Evolutionary conservation across 2,888 invertebrate species (phyloP), one percentile per base, ranked within the genome.

Genomic region (Drosophila pegasa): DNA sequence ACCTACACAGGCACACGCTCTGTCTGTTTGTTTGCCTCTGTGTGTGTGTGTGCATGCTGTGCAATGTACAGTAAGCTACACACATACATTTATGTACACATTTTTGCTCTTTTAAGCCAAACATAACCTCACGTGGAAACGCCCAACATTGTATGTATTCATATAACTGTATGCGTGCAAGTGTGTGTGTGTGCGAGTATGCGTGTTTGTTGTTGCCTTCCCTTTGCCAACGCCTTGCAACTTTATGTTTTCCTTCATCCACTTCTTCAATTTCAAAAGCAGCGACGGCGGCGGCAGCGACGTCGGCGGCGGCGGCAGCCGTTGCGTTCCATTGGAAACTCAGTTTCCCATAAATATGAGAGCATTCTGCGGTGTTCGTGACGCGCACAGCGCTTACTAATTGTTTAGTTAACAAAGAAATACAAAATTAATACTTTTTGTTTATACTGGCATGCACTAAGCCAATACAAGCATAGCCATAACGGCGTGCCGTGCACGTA

Each of bases 81-180:
- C 35, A 35, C 9, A 45, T 31, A 45, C 58, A 62, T 59, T 66
- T 59, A 61, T 63, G 58, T 70, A 62, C 40, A 50, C 51, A 57
- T 65, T 69, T 65, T 68, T 56, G 54, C 55, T 57, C 43, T 69
- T 83, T 69, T 83, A 48, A 59, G 56, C 65, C 67, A 77, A 75
- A 84, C 81, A 79, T 89, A 85, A 81, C 83, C 85, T 87, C 80
- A 79, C 70, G 76, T 80, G 88, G 87, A 88, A 90, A 89, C 89
- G 89, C 90, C 90, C 89, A 87, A 87, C 75, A 81, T 75, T 87
- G 71, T 52, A 57, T 63, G 59, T 59, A 54, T 48, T 40, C 57
- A 16, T 14, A 18, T 50, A 50, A 14, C 38, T 72, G 45, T 56
- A 20, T 40, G 25, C 43, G 16, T 56, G 35, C 45, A 0, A 71